Percentiles rank a stretch among this genome's conserved stretches.
Evolutionary conservation across 2,888 invertebrate genomes (phyloP).

Genomic region (Mythimna loreyi): DNA sequence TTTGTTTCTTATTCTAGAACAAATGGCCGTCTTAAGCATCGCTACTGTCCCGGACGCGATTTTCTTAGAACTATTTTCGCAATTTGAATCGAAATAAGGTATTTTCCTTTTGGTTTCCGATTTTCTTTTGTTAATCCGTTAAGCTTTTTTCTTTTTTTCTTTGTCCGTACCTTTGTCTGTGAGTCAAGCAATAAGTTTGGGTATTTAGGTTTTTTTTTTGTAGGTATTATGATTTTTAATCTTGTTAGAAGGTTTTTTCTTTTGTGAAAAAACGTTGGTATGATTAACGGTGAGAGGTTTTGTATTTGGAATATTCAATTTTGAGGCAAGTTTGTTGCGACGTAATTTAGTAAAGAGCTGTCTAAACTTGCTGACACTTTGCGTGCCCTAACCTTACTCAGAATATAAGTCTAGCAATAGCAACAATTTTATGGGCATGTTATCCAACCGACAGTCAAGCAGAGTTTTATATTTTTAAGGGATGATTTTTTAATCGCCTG

Average conservation of each 20-base stretch:
- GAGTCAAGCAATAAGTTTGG: slow-evolving; percentile 29
- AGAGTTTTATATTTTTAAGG: too few species aligned
- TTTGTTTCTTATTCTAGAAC: slow-evolving; percentile 85
- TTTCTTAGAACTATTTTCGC: slow-evolving; percentile 68
- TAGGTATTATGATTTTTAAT: slow-evolving; percentile 10
- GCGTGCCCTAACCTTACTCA: too few species aligned
- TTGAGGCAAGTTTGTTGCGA: background rate
- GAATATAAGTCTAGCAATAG: too few species aligned
- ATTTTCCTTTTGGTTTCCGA: slow-evolving; percentile 65
- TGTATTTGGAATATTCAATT: background rate
- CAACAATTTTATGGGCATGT: too few species aligned
- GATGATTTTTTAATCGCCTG: too few species aligned
- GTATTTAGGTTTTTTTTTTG: slow-evolving; percentile 8
- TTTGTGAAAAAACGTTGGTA: background rate
- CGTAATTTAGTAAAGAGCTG: too few species aligned
- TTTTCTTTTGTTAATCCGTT: slow-evolving; percentile 60
- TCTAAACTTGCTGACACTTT: too few species aligned
- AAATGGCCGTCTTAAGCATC: slow-evolving; percentile 78
- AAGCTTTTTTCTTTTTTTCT: slow-evolving; percentile 36
- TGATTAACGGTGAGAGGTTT: background rate
- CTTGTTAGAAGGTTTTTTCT: background rate
- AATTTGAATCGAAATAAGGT: slow-evolving; percentile 68
- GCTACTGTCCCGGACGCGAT: slow-evolving; percentile 63
- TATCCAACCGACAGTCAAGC: too few species aligned
- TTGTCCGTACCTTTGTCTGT: slow-evolving; percentile 32